These are phyloP conservation scores for Solenodon paradoxus DNA, from an alignment of 2,113 vertebrate genomes.

Conservation along the genomic window DNA sequence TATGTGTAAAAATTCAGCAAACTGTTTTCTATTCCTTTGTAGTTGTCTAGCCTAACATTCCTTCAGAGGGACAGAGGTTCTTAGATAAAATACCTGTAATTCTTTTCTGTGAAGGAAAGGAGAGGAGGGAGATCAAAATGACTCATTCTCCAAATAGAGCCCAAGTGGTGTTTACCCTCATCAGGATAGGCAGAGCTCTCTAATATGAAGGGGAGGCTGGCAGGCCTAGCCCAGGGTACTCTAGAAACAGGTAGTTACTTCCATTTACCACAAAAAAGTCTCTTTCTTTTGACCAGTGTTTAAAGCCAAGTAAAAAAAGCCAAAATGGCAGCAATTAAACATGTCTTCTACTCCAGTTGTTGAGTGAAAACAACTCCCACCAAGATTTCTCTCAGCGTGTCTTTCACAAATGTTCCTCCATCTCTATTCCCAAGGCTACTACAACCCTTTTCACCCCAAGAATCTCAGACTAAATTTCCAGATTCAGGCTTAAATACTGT, in stretches of 20 bases:
- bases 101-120: background rate
- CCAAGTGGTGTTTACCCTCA: background rate
- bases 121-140: background rate
- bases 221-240: background rate
- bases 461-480: background rate
- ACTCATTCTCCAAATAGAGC: background rate
- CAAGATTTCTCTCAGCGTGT: background rate
- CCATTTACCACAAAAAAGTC: background rate
- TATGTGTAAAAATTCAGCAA: background rate
- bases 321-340: background rate
- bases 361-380: background rate
- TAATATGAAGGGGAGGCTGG: background rate
- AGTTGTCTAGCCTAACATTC: background rate
- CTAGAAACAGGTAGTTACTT: background rate
- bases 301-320: background rate
- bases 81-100: background rate
- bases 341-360: background rate
- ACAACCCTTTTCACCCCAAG: background rate
- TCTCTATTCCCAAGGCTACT: background rate
- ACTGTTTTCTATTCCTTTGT: background rate
- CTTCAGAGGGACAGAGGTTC: background rate
- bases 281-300: background rate
- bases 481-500: background rate
- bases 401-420: background rate
- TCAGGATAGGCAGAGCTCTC: background rate